These are phyloP conservation scores for Oscheius onirici DNA, from an alignment of 2,888 invertebrate genomes.

Conservation along the genomic window DNA sequence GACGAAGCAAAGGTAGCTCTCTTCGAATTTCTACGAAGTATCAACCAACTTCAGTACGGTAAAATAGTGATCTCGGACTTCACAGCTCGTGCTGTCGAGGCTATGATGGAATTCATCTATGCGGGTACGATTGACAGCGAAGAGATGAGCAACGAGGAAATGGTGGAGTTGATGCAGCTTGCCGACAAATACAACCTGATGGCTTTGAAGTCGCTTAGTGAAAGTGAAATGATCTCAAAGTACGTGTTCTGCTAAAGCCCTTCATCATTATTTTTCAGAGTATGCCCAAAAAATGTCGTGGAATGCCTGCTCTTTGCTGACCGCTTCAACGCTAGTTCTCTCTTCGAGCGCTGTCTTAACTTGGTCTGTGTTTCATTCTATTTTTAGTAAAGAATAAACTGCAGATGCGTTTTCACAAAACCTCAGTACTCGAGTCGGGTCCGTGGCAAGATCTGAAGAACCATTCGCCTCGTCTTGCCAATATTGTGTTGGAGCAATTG, in stretches of 20 bases:
- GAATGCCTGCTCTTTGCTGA: conserved; percentile 66
- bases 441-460: conserved; percentile 88
- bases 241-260: conserved; percentile 5
- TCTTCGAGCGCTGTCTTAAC: conserved; percentile 64
- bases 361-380: conserved; percentile 39
- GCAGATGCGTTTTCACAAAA: conserved; percentile 26
- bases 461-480: conserved; percentile 76
- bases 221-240: conserved; percentile 57
- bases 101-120: conserved; percentile 65
- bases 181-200: conserved; percentile 70
- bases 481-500: conserved; percentile 63
- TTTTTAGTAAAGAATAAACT: neutral
- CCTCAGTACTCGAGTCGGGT: conserved; percentile 50
- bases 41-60: conserved; percentile 38
- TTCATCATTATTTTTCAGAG: no score
- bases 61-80: conserved; percentile 57
- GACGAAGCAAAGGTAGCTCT: conserved; percentile 47
- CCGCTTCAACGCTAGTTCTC: conserved; percentile 55
- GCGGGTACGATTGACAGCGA: conserved; percentile 43
- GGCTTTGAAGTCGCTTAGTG: conserved; percentile 66
- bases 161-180: conserved; percentile 63
- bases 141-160: conserved; percentile 24
- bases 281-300: conserved; percentile 59
- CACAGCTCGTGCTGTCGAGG: conserved; percentile 55
- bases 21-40: no score